A percentile compares a stretch with the other conserved stretches of the same genome.
Conservation (phyloP, 2,888 invertebrate species). For the Mechanitis messenoides region DNA sequence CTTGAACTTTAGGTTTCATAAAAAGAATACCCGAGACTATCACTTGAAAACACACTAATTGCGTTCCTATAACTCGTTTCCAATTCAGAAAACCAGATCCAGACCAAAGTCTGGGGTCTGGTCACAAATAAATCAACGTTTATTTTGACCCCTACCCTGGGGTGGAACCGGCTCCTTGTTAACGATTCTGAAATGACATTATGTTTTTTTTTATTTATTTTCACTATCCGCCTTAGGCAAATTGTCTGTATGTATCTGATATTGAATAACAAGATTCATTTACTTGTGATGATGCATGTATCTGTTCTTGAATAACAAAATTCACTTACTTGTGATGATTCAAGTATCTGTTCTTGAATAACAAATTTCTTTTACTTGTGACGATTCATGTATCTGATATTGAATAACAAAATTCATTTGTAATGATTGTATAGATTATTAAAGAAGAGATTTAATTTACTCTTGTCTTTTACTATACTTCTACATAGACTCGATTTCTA, state of each 20-base stretch:
- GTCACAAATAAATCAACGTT: constrained; percentile 53
- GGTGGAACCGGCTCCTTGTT: constrained; percentile 40
- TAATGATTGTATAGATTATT: too few species aligned
- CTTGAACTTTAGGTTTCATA: background rate
- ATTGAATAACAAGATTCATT: background rate
- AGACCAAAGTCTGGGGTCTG: constrained; percentile 24
- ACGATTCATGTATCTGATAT: too few species aligned
- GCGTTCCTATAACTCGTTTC: constrained; percentile 32
- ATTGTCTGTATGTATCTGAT: background rate
- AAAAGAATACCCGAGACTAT: background rate
- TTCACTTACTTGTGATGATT: too few species aligned
- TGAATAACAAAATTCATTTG: too few species aligned
- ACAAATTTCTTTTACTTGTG: too few species aligned
- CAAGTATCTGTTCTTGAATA: too few species aligned
- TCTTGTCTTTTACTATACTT: too few species aligned
- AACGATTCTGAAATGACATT: constrained; percentile 54
- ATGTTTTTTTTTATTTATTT: constrained; percentile 13
- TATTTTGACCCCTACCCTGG: constrained; percentile 54
- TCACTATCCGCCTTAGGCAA: background rate
- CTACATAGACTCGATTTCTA: too few species aligned
- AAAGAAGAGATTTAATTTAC: too few species aligned
- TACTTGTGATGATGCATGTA: background rate
- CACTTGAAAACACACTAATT: constrained; percentile 30
- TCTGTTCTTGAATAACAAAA: background rate
- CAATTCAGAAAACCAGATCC: constrained; percentile 24